These are phyloP conservation scores for Nyctibius bracteatus DNA, from an alignment of 2,113 vertebrate genomes.

Conservation along the genomic window DNA sequence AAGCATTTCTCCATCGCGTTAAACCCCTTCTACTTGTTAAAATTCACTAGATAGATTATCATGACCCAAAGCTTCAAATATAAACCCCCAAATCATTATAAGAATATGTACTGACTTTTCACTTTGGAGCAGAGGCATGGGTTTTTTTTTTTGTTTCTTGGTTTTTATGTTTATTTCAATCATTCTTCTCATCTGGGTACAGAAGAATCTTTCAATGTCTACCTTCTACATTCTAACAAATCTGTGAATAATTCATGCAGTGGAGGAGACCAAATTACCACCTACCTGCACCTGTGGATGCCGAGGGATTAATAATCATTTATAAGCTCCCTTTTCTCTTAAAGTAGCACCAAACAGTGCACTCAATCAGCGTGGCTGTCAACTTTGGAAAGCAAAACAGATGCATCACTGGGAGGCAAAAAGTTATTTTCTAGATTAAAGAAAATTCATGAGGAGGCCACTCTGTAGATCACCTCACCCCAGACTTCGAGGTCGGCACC, in stretches of 20 bases:
- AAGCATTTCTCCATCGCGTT: background rate
- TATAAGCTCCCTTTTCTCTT: background rate
- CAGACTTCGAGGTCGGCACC: background rate
- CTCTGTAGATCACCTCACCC: background rate
- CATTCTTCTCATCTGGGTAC: background rate
- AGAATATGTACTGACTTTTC: background rate
- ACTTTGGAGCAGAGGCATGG: background rate
- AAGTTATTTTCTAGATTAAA: background rate
- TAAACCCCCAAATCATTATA: background rate
- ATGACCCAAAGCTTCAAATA: background rate
- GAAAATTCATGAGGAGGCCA: background rate
- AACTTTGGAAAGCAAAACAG: background rate
- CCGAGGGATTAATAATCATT: background rate
- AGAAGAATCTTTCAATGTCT: background rate
- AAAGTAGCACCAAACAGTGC: background rate
- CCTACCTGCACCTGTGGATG: background rate
- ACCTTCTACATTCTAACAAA: background rate
- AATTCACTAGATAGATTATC: background rate
- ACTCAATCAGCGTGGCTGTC: background rate
- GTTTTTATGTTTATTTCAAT: background rate
- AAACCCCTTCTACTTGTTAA: background rate
- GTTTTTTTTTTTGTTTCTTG: background rate
- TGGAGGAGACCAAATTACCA: slow-evolving; percentile 4
- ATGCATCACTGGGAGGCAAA: background rate
- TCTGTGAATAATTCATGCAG: slow-evolving; percentile 27